phyloP scores from a whole-genome alignment of 2,888 invertebrate species.

The Chloromyia formosa region DNA sequence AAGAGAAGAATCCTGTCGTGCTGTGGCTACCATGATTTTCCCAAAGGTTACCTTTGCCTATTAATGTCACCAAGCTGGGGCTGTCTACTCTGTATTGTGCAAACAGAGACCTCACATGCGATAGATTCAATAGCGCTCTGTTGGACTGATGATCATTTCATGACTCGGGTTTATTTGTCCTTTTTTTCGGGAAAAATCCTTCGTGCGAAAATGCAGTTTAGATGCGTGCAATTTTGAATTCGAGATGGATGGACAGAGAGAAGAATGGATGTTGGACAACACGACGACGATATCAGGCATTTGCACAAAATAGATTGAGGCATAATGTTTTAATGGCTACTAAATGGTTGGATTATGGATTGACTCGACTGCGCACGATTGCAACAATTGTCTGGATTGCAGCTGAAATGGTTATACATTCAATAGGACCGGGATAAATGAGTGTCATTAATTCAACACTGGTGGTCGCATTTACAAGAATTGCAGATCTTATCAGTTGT shows the following conservation, averaged over 20 bases:
- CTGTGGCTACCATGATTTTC: conserved; percentile 17
- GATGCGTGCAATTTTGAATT: neutral
- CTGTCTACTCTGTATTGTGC: conserved; percentile 10
- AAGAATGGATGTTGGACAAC: neutral
- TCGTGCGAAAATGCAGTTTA: neutral
- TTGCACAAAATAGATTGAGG: neutral
- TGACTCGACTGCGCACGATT: neutral
- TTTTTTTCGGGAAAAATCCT: neutral
- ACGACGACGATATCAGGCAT: neutral
- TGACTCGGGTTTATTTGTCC: neutral
- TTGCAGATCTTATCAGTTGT: neutral
- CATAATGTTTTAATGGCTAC: neutral
- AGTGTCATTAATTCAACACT: neutral
- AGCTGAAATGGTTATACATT: neutral
- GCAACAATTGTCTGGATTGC: neutral
- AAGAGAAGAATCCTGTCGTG: conserved; percentile 17
- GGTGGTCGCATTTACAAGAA: neutral
- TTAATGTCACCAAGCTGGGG: conserved; percentile 22
- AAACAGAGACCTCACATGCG: neutral
- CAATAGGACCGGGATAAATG: neutral
- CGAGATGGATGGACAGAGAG: neutral
- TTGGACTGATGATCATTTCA: conserved; percentile 1
- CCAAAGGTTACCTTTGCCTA: conserved; percentile 18
- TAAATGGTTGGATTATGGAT: conserved; percentile 1
- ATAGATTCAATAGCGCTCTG: neutral